Conservation (phyloP, 2,888 invertebrate genomes). For the Microdon myrmicae region DNA sequence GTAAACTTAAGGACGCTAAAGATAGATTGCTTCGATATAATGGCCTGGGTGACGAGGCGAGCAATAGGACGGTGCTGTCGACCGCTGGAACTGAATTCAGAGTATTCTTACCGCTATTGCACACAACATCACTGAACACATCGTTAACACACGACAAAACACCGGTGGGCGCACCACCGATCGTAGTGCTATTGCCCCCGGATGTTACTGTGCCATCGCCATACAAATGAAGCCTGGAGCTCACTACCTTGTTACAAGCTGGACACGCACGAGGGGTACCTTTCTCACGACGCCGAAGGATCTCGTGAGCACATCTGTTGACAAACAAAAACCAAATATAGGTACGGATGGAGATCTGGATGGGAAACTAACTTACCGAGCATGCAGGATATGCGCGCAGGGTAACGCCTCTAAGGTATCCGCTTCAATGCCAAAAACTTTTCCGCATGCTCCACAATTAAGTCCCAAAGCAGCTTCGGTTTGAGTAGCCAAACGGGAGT, state of each 20-base stretch:
- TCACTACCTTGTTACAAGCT: slow-evolving; percentile 76
- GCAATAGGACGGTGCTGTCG: slow-evolving; percentile 56
- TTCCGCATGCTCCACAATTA: slow-evolving; percentile 84
- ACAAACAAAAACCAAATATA: neutral
- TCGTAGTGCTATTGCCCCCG: slow-evolving; percentile 33
- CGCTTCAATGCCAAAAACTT: slow-evolving; percentile 78
- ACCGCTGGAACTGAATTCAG: slow-evolving; percentile 51
- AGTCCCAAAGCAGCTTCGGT: slow-evolving; percentile 80
- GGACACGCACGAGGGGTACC: slow-evolving; percentile 76
- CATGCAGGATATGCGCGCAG: slow-evolving; percentile 88
- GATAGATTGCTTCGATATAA: slow-evolving; percentile 65
- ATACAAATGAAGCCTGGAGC: slow-evolving; percentile 73
- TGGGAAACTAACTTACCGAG: slow-evolving; percentile 72
- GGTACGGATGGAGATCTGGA: too few species aligned
- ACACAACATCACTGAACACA: slow-evolving; percentile 43
- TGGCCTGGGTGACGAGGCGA: slow-evolving; percentile 59
- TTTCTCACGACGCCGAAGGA: slow-evolving; percentile 73
- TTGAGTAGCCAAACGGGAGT: slow-evolving; percentile 72
- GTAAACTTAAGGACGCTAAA: slow-evolving; percentile 64
- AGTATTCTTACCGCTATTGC: slow-evolving; percentile 52
- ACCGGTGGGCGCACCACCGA: slow-evolving; percentile 4
- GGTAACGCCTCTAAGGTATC: slow-evolving; percentile 83
- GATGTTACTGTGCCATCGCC: slow-evolving; percentile 45
- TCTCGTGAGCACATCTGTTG: slow-evolving; percentile 74
- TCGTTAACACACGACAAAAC: slow-evolving; percentile 25